phyloP scores from a whole-genome alignment of 2,888 invertebrate genomes.

The Biston stratarius region DNA sequence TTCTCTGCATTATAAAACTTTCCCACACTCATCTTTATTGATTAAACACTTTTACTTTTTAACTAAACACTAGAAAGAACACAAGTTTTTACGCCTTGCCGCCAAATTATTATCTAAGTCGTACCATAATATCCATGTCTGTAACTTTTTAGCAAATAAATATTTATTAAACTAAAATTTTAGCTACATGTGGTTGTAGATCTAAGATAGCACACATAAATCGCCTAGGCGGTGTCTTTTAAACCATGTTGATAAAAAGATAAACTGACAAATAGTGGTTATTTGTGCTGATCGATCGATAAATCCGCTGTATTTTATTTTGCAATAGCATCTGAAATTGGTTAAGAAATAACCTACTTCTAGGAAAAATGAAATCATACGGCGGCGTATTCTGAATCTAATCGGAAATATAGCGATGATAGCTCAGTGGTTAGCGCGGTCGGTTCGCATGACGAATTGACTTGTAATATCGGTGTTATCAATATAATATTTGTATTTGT shows the following conservation, averaged over 20 bases:
- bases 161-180: conserved; percentile 6
- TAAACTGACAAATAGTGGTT: conserved; percentile 18
- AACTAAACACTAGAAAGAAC: too few species aligned
- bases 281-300: conserved; percentile 18
- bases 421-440: too few species aligned
- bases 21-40: too few species aligned
- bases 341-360: not conserved
- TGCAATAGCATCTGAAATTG: not conserved
- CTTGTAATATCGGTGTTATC: too few species aligned
- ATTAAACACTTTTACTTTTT: too few species aligned
- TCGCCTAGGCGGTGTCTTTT: conserved; percentile 24
- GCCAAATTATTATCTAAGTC: not conserved
- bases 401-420: too few species aligned
- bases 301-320: conserved; percentile 13
- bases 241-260: conserved; percentile 14
- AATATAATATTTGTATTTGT: too few species aligned
- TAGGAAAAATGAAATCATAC: not conserved
- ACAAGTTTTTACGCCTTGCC: too few species aligned
- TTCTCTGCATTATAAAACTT: too few species aligned
- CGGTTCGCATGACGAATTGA: too few species aligned
- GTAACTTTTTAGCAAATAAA: not conserved
- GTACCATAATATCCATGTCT: not conserved
- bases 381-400: too few species aligned
- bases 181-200: conserved; percentile 19
- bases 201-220: conserved; percentile 20